Base-by-base conservation (phyloP, 2,888 invertebrate genomes). In the Leucoptera coffeella region DNA sequence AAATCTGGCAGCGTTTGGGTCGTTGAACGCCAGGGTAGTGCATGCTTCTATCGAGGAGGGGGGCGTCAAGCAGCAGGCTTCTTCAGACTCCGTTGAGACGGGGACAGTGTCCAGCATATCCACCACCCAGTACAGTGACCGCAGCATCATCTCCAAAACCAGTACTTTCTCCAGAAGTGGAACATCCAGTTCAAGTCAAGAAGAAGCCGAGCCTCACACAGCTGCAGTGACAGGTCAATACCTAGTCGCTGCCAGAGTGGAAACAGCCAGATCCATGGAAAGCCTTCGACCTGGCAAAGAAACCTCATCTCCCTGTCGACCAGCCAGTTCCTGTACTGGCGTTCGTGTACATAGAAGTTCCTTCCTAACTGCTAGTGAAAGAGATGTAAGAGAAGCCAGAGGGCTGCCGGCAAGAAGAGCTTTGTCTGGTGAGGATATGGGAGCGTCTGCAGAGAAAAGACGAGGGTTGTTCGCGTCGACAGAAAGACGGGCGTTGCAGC, bases 181-280 rank as follows among this genome's bases (percentile, higher is more conserved):
- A 7, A 77, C 77, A 29, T 82, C 82, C 2, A 81, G 81, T 41
- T 82, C 81, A 14, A 80, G 80, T 32, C 81, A 82, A 45, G 82
- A 82, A 44, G 82, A 82, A 38, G 75, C 76, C 17, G 82, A 82
- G 38, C n/a, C n/a, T n/a, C n/a, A n/a, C n/a, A n/a, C n/a, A n/a
- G 75, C 76, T 36, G 75, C 76, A 37, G 65, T 59, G 30, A 58
- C 51, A 11, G 73, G 73, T 11, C 75, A 77, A 35, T 77, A 72
- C 40, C 47, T 78, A 30, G 69, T 61, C 6, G 74, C 76, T 2
- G 55, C 65, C 12, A 54, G 75, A 32, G 75, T 74, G 5, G 76
- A 78, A 45, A 72, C 77, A 1, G 76, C 80, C 25, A 73, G 78
- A 30, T 82, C 82, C 13, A 83, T 83, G 82, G 83, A 83, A 46